Evolutionary conservation across 2,797 vertebrate species (phyloP).

Genomic region (Silurus aristotelis): DNA sequence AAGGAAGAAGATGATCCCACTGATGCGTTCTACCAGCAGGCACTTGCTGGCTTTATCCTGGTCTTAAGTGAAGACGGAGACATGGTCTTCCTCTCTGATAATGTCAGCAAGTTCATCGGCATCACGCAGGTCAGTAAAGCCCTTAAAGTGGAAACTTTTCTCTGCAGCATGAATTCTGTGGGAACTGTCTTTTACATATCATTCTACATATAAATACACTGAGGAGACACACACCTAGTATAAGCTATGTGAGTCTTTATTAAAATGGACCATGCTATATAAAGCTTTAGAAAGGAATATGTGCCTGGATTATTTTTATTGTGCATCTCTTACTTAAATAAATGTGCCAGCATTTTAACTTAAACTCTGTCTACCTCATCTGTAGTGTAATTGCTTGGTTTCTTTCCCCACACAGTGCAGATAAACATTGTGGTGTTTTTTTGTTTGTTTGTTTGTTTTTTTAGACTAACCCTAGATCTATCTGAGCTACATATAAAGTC

Average conservation of each 20-base stretch:
- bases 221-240: not conserved
- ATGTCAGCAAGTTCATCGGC: constrained; percentile 83
- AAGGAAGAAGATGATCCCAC: constrained; percentile 68
- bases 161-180: not conserved
- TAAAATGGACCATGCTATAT: not conserved
- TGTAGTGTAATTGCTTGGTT: not conserved
- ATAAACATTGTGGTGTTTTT: not conserved
- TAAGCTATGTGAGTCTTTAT: not conserved
- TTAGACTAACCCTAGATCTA: not conserved
- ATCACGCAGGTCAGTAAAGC: constrained; percentile 73
- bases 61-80: constrained; percentile 84
- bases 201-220: not conserved
- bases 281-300: not conserved
- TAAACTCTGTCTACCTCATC: not conserved
- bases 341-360: not conserved
- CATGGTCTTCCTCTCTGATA: constrained; percentile 86
- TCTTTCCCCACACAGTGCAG: not conserved
- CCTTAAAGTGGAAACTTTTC: not conserved
- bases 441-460: too few relatives aligned
- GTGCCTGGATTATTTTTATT: not conserved
- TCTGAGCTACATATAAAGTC: not conserved
- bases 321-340: not conserved
- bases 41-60: constrained; percentile 83
- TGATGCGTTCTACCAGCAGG: constrained; percentile 79
- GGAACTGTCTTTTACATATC: not conserved